These are phyloP conservation scores for Reticulitermes lucifugus DNA, from an alignment of 2,888 invertebrate species.

Conservation along the genomic window DNA sequence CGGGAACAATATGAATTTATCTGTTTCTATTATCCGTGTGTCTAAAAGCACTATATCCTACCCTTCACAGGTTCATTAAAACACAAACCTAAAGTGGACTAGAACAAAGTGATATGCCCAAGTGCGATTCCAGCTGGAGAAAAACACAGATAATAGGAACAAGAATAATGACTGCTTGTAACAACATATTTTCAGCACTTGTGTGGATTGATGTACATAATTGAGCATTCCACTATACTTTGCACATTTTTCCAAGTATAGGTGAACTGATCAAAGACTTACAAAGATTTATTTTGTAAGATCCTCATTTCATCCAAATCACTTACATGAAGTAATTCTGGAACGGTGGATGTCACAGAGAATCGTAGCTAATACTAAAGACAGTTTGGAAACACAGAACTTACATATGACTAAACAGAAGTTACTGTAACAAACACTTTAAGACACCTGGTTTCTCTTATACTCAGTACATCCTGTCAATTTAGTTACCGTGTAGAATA, in stretches of 20 bases:
- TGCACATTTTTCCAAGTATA: neutral
- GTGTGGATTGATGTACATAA: neutral
- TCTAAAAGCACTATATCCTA: neutral
- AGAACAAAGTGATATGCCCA: neutral
- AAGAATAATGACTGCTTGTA: neutral
- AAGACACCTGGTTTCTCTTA: neutral
- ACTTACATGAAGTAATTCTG: neutral
- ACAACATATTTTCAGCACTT: neutral
- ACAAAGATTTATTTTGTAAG: neutral
- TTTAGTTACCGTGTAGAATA: too few relatives aligned
- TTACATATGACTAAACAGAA: neutral
- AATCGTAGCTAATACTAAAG: too few relatives aligned
- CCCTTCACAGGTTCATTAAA: neutral
- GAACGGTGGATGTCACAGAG: neutral
- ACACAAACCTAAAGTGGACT: neutral
- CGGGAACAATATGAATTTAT: neutral
- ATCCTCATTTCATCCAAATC: too few relatives aligned
- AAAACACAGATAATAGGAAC: conserved; percentile 6
- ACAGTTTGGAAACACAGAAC: neutral
- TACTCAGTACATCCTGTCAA: neutral
- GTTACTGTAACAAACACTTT: neutral
- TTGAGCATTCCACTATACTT: neutral
- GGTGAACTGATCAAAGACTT: neutral
- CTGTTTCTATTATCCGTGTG: conserved; percentile 6
- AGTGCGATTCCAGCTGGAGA: neutral